Evolutionary conservation across 1,140 invertebrate genomes (phyloP).

Genomic region (Alviniconcha marisindica): DNA sequence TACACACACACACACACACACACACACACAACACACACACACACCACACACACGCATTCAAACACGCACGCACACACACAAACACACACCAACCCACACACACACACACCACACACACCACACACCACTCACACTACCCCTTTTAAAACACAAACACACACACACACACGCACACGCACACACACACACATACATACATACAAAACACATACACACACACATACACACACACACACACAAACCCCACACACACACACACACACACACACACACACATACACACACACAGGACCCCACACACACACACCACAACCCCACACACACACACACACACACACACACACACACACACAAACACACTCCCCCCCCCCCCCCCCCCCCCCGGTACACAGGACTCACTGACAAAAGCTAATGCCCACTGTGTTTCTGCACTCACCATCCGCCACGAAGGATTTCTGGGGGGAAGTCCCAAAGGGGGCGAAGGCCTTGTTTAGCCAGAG

Average conservation of each 20-base stretch:
- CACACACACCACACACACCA: no score
- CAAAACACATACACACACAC: no score
- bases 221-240: no score
- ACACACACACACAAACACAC: neutral
- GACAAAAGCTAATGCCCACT: neutral
- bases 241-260: slow-evolving; percentile 4
- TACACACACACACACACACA: no score
- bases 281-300: neutral
- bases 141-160: no score
- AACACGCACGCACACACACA: no score
- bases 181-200: no score
- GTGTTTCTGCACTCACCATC: neutral
- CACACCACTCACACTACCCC: no score
- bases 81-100: no score
- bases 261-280: neutral
- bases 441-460: neutral
- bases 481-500: slow-evolving; percentile 78
- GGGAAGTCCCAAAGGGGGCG: slow-evolving; percentile 78
- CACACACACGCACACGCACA: no score
- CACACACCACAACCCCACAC: neutral
- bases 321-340: neutral
- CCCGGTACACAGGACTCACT: neutral
- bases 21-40: no score
- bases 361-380: neutral
- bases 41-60: no score